Evolutionary conservation across 2,797 vertebrate genomes (phyloP).

Genomic region (Emys orbicularis): DNA sequence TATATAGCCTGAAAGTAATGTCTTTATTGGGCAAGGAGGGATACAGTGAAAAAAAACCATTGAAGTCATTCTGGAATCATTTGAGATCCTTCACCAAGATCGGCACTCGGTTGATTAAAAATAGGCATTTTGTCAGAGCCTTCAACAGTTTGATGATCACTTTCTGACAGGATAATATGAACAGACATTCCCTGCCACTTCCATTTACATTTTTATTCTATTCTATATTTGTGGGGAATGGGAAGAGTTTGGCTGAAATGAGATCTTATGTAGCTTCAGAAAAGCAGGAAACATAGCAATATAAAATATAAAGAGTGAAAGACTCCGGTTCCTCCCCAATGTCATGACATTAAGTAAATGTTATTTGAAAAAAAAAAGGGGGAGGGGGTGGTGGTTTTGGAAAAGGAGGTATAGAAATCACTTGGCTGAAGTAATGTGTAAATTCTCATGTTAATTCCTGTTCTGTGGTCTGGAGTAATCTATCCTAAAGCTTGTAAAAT

Average conservation of each 20-base stretch:
- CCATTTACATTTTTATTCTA: slow-evolving; percentile 66
- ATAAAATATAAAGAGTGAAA: not conserved
- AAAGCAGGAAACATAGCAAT: slow-evolving; percentile 6
- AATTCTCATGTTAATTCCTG: not conserved
- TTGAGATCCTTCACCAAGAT: slow-evolving; percentile 26
- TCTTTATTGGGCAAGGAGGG: slow-evolving; percentile 3
- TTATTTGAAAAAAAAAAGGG: not conserved
- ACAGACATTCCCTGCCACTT: slow-evolving; percentile 54
- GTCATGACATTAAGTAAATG: not conserved
- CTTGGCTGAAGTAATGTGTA: slow-evolving; percentile 12
- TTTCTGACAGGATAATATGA: slow-evolving; percentile 48
- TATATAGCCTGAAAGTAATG: slow-evolving; percentile 47
- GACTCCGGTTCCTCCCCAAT: not conserved
- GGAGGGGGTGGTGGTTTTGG: not conserved
- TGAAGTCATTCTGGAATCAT: slow-evolving; percentile 48
- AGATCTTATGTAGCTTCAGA: slow-evolving; percentile 40
- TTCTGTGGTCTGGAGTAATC: not conserved
- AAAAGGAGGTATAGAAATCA: slow-evolving; percentile 48
- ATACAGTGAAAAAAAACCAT: slow-evolving; percentile 14
- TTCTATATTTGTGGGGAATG: slow-evolving; percentile 46
- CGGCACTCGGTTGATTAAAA: slow-evolving; percentile 50
- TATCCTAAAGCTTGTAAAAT: slow-evolving; percentile 42
- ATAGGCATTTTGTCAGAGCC: slow-evolving; percentile 64
- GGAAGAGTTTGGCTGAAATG: slow-evolving; percentile 54
- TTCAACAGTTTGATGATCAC: slow-evolving; percentile 32